Base-by-base conservation (phyloP, 2,888 invertebrate species). In the Platycheirus albimanus region DNA sequence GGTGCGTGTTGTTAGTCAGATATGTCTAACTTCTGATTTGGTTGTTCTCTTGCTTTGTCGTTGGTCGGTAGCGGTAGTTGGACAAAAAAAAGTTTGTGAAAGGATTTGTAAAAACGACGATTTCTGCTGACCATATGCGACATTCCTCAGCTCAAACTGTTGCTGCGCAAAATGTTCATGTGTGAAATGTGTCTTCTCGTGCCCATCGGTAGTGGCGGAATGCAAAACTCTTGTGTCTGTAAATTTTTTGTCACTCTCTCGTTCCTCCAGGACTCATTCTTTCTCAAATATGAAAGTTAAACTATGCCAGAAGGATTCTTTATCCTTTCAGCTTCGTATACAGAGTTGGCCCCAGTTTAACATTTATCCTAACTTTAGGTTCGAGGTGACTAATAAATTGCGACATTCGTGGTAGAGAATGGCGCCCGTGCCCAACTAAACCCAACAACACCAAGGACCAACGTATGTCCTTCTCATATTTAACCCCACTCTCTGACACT, bases 341-440 rank as follows among this genome's bases (percentile, higher is more conserved):
- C 17, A 19, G 19, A 10, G 15, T 10, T 75, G 47, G 47, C 24
- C 67, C 41, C 63, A 36, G 58, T 77, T 77, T 63, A 72, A 61
- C 54, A 77, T 78, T 63, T 83, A 72, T 78, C 56, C 77, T 51
- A 64, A 78, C 69, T 72, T 74, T 52, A 58, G n/a, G 83, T 83
- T 74, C 63, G 64, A 72, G 83, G 78, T 43, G 78, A 78, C 83
- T 83, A 83, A 83, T 83, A 83, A 83, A 83, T 83, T 83, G 83
- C 72, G 83, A 83, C 83, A 74, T 72, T 56, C 30, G 72, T 69
- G 72, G 83, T 69, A 58, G 41, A 45, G 52, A 43, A 47, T 66
- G 49, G 63, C 61, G 49, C 66, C 66, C 58, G n/a, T n/a, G n/a
- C n/a, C n/a, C n/a, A n/a, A n/a, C n/a, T n/a, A n/a, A n/a, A n/a